Evolutionary conservation across 1,140 invertebrate species (phyloP), one percentile per base, ranked within the genome.

Genomic region (Lasioglossum albipes): DNA sequence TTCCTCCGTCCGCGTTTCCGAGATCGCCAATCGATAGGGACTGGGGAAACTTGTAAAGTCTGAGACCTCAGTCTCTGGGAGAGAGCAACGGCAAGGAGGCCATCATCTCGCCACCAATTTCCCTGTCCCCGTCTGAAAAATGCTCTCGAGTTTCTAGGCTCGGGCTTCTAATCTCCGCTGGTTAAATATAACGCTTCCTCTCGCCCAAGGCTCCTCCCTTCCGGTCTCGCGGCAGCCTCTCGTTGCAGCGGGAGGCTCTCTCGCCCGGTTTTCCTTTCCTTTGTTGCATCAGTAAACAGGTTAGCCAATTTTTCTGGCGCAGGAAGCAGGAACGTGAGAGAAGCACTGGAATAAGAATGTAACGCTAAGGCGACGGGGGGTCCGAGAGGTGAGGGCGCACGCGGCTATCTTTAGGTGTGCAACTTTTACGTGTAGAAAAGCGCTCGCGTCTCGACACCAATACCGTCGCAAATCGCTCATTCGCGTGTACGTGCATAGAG

Each of bases 231-330:
- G 16, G 36, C 18, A 59, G 57, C 16, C n/a, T 18, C 42, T n/a
- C 9, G n/a, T 59, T n/a, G 57, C n/a, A 49, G 20, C 42, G 10
- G 18, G 27, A 54, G 36, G 31, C 45, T 9, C 18, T 70, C 49
- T 74, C 62, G 70, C 61, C 65, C 31, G 22, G 49, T 45, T 66
- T 59, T 79, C 71, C 77, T 79, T 74, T 79, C 62, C 77, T 74
- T 74, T 67, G 77, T 79, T 79, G 62, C 77, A 79, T 74, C 77
- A 74, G 77, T 79, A 74, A 79, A 79, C 77, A 49, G 77, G 77
- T 79, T 79, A 67, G 77, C 77, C 77, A 79, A 79, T 79, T 79
- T 79, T 79, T 79, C 77, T 79, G 71, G 71, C 71, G 77, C 77
- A 67, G 71, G 77, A 79, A 79, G 77, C 77, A 74, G 77, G 71